Evolutionary conservation across 1,140 invertebrate genomes (phyloP), one percentile per base, ranked within the genome.

Genomic region (Vanessa tameamea): DNA sequence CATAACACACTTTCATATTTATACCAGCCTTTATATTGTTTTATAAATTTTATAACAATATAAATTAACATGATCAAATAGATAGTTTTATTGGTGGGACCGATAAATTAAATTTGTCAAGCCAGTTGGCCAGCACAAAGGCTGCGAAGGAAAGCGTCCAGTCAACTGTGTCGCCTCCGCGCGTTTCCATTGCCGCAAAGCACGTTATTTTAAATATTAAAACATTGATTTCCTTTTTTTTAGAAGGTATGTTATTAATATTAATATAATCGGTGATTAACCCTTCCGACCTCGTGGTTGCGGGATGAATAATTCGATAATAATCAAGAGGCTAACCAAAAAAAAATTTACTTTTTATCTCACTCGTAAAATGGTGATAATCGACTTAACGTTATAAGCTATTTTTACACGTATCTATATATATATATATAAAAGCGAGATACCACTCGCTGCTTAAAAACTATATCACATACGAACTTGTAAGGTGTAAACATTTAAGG

Each of bases 111-210:
- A 72, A 72, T 72, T 72, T 72, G 61, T 61, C 69, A 23, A 53
- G 69, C 69, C 48, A 72, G 69, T 64, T 72, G 69, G n/a, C 12
- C n/a, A 23, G 57, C 11, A 72, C 69, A 72, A 72, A 72, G 69
- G 69, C 26, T 64, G 47, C 31, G 14, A 20, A 53, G 65, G 69
- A 72, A 63, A 64, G 69, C 50, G 69, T 2, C n/a, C 69, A 72
- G 69, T 61, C 20, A 61, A 72, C 59, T 72, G 69, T 72, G 37
- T 72, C 69, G 64, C 69, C 69, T 64, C 20, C 20, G 20, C 48
- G 16, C 15, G 69, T 43, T 55, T 9, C 43, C 65, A 53, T 53
- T 67, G 26, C 23, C 23, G 7, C n/a, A 12, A n/a, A 13, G 11
- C 55, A 59, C 57, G 57, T 26, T 15, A 3, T n/a, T 51, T 51